These are phyloP conservation scores for Corythornis madagascariensis DNA, from an alignment of 2,113 vertebrate genomes.

Conservation along the genomic window DNA sequence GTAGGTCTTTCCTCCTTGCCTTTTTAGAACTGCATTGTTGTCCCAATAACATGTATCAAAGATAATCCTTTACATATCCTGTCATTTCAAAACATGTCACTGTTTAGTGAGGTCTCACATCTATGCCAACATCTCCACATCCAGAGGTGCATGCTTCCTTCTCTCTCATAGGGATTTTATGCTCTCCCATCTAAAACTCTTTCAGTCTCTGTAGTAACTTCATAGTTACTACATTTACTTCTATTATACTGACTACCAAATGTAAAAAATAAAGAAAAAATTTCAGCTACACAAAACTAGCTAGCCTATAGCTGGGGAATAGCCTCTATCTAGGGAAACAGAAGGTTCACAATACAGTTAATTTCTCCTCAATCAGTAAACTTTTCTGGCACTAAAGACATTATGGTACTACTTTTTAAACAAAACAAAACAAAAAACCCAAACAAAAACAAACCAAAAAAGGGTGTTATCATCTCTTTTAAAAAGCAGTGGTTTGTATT, in stretches of 20 bases:
- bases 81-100: neutral
- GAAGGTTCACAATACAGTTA: neutral
- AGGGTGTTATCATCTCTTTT: neutral
- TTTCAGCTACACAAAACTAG: neutral
- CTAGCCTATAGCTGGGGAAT: neutral
- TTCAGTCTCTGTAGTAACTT: neutral
- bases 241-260: neutral
- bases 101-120: neutral
- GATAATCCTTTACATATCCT: neutral
- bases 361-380: neutral
- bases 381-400: neutral
- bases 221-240: neutral
- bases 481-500: neutral
- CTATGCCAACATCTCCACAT: neutral
- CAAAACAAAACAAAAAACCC: neutral
- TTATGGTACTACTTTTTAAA: neutral
- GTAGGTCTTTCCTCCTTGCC: neutral
- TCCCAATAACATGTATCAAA: neutral
- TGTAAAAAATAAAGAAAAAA: neutral
- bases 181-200: neutral
- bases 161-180: neutral
- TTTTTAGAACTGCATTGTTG: neutral
- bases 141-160: neutral
- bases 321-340: neutral
- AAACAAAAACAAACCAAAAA: no score